A percentile compares a stretch with the other conserved stretches of the same genome.
These are phyloP conservation scores for Stichopus chloronotus DNA, from an alignment of 35 echinoderm and acorn worm species.

Conservation along the genomic window DNA sequence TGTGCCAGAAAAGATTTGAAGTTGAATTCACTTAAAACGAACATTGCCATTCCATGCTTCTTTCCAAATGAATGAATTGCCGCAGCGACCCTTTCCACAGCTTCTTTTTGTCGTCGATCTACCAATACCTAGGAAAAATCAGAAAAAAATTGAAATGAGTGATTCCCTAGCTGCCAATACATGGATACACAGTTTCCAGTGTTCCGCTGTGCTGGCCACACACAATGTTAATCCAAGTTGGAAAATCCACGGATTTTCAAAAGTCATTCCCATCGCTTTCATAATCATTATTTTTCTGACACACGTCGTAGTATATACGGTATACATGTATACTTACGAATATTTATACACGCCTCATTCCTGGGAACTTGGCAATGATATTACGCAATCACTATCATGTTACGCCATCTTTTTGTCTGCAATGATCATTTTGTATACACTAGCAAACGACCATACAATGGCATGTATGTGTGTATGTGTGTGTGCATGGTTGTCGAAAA, in stretches of 20 bases:
- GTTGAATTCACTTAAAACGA: conserved; percentile 50
- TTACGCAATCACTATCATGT: too few relatives aligned
- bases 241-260: not conserved
- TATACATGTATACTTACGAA: too few relatives aligned
- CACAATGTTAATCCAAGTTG: not conserved
- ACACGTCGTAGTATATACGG: too few relatives aligned
- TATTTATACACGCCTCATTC: too few relatives aligned
- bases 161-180: not conserved
- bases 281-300: too few relatives aligned
- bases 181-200: not conserved
- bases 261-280: too few relatives aligned
- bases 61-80: not conserved
- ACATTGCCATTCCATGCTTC: not conserved
- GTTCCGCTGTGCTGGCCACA: not conserved
- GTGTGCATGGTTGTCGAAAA: too few relatives aligned
- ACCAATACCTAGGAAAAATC: conserved; percentile 6
- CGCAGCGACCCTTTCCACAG: conserved; percentile 32
- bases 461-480: too few relatives aligned
- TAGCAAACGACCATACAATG: too few relatives aligned
- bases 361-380: too few relatives aligned
- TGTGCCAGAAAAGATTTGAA: conserved; percentile 16
- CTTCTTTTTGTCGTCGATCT: conserved; percentile 35
- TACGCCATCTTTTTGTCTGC: too few relatives aligned
- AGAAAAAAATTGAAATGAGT: not conserved
- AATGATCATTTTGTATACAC: too few relatives aligned